A percentile compares a stretch with the other conserved stretches of the same genome.
phyloP scores from a whole-genome alignment of 2,113 vertebrate species.

The Megaceryle torquata region DNA sequence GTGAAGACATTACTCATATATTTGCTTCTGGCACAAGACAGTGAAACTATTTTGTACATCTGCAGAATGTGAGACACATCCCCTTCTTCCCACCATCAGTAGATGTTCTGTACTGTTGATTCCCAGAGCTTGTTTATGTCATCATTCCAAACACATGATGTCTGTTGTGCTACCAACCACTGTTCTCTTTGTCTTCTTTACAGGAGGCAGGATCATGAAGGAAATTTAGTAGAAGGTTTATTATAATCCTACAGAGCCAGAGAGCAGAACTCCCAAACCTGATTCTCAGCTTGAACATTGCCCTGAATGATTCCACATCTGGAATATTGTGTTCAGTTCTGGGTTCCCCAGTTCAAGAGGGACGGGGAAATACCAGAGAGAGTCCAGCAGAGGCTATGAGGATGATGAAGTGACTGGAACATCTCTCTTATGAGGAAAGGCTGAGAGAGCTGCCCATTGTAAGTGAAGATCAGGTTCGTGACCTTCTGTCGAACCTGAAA shows the following conservation, averaged over 20 bases:
- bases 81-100: neutral
- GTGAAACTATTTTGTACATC: neutral
- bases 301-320: neutral
- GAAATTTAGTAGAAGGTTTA: neutral
- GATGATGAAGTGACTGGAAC: no score
- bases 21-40: neutral
- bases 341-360: no score
- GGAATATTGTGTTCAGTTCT: no score
- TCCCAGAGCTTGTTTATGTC: neutral
- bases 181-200: neutral
- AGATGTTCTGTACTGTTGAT: neutral
- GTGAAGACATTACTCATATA: neutral
- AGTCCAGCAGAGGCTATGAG: no score
- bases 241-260: neutral
- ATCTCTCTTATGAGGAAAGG: no score
- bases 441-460: no score
- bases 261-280: neutral
- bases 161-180: neutral
- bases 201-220: neutral
- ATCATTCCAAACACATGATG: neutral
- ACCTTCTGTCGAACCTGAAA: no score
- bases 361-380: no score
- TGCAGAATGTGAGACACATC: neutral
- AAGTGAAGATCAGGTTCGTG: no score
- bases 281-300: neutral